A percentile compares a stretch with the other conserved stretches of the same genome.
Conservation (phyloP, 2,797 vertebrate species). For the Threskiornis aethiopicus region DNA sequence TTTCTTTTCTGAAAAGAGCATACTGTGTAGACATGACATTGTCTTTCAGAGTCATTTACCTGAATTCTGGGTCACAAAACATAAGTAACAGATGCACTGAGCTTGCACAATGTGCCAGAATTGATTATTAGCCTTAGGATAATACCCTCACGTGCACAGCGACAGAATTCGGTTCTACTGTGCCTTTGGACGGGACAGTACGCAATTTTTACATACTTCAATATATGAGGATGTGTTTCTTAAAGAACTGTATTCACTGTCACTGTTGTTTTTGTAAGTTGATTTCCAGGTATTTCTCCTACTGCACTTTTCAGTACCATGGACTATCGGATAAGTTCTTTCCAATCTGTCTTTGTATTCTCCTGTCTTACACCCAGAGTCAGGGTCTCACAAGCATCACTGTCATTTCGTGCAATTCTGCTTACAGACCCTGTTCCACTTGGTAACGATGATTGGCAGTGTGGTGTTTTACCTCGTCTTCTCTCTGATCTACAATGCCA, state of each 20-base stretch:
- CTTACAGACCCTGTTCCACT: conserved; percentile 86
- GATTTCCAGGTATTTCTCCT: neutral
- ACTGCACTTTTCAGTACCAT: neutral
- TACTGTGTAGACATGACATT: neutral
- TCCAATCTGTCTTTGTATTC: neutral
- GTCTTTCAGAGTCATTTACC: neutral
- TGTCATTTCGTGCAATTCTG: neutral
- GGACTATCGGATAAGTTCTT: neutral
- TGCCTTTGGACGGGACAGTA: neutral
- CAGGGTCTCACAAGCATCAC: neutral
- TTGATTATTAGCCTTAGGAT: neutral
- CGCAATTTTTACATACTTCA: neutral
- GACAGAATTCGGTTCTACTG: neutral
- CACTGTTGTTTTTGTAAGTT: neutral
- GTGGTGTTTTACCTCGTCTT: conserved; percentile 82
- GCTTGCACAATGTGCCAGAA: neutral
- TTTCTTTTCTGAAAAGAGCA: neutral
- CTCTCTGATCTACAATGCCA: conserved; percentile 81
- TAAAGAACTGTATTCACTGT: neutral
- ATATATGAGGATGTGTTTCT: neutral
- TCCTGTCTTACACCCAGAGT: neutral
- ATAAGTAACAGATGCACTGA: neutral
- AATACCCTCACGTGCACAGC: neutral
- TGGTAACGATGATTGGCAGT: conserved; percentile 81
- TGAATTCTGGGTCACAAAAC: neutral